Percentiles rank a stretch among this genome's conserved stretches.
phyloP scores from a whole-genome alignment of 2,113 vertebrate species.

The Psilopsiagon aurifrons region DNA sequence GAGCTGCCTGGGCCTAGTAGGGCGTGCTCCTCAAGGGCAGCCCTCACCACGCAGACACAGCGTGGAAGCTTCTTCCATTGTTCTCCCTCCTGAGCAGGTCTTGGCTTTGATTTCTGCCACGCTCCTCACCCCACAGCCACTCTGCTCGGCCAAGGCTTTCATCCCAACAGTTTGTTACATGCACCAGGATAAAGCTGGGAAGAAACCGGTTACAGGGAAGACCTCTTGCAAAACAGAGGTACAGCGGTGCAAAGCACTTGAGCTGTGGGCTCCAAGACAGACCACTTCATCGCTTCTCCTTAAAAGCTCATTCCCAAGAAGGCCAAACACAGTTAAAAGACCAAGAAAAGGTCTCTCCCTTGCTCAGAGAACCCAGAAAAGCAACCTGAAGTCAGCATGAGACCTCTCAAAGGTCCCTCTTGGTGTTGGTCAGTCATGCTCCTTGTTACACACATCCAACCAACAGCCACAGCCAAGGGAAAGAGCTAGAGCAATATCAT shows the following conservation, averaged over 20 bases:
- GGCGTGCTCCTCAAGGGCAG: neutral
- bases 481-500: neutral
- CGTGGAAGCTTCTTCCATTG: neutral
- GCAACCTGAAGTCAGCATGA: rapidly evolving
- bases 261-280: neutral
- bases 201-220: rapidly evolving
- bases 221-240: rapidly evolving
- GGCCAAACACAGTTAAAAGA: neutral
- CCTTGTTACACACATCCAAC: neutral
- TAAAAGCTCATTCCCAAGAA: neutral
- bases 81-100: neutral
- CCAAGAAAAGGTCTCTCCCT: neutral
- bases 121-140: neutral
- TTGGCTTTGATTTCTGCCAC: neutral
- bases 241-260: neutral
- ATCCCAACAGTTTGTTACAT: rapidly evolving
- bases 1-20: neutral
- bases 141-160: neutral
- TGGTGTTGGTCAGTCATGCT: rapidly evolving
- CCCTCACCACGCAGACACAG: neutral
- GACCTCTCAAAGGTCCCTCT: neutral
- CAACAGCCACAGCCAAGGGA: rapidly evolving
- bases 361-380: neutral
- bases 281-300: neutral
- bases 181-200: neutral